Evolutionary conservation across 2,113 vertebrate genomes (phyloP).

Genomic region (Platichthys stellatus): DNA sequence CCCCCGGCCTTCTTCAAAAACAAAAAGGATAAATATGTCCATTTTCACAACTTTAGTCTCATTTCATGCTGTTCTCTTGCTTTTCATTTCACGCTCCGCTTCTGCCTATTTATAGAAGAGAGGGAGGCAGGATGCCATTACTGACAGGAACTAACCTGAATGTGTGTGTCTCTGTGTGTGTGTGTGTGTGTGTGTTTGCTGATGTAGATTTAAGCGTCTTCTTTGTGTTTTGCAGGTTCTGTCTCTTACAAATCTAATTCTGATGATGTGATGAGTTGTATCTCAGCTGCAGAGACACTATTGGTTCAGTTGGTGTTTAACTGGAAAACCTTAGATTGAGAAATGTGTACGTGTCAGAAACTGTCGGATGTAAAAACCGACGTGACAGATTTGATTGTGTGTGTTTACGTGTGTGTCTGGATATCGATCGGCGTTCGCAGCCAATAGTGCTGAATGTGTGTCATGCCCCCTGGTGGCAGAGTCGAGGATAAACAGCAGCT

Average conservation of each 20-base stretch:
- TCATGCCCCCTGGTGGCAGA: too few species aligned
- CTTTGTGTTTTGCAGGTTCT: not conserved
- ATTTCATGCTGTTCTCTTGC: slow-evolving; percentile 74
- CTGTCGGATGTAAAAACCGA: too few species aligned
- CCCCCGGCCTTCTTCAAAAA: slow-evolving; percentile 64
- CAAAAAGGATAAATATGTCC: slow-evolving; percentile 74
- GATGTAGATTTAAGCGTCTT: not conserved
- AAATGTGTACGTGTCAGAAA: too few species aligned
- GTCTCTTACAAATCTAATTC: not conserved
- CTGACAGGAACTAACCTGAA: slow-evolving; percentile 39
- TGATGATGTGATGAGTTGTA: not conserved
- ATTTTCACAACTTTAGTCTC: slow-evolving; percentile 72
- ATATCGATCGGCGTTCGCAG: too few species aligned
- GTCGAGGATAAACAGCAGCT: too few species aligned
- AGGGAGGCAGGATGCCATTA: slow-evolving; percentile 61
- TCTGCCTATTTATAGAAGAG: slow-evolving; percentile 79
- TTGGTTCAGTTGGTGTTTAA: not conserved
- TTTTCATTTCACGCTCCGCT: slow-evolving; percentile 81
- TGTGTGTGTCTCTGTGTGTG: slow-evolving; percentile 16
- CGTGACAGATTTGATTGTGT: too few species aligned
- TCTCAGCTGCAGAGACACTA: not conserved
- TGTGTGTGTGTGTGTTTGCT: not conserved
- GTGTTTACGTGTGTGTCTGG: too few species aligned
- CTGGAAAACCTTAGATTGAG: too few species aligned
- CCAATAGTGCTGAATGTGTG: too few species aligned